Evolutionary conservation across 2,797 vertebrate genomes (phyloP).

Genomic region (Anguilla megastoma): DNA sequence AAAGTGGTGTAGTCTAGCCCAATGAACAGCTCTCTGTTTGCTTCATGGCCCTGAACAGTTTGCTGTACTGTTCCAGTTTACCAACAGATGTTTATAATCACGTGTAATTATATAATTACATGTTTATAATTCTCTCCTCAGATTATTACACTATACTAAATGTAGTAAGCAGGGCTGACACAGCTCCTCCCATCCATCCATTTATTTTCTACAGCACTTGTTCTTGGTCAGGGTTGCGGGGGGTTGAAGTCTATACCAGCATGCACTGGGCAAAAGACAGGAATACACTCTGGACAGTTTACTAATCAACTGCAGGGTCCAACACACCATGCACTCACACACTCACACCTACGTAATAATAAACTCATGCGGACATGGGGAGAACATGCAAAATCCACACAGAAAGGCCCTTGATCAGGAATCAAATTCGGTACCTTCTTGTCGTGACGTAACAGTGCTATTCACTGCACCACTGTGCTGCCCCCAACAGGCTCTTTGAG

Average conservation of each 20-base stretch:
- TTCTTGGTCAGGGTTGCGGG: not conserved
- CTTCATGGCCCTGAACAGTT: not conserved
- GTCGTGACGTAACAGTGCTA: no score
- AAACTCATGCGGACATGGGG: not conserved
- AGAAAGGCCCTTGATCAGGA: not conserved
- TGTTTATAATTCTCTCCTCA: not conserved
- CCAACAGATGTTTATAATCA: not conserved
- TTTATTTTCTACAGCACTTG: no score
- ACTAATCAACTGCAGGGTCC: not conserved
- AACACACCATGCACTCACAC: not conserved
- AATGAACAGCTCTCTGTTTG: not conserved
- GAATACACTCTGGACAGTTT: not conserved
- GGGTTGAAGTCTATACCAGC: not conserved
- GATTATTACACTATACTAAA: not conserved
- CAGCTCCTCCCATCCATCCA: no score
- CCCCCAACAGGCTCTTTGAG: not conserved
- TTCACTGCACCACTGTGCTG: no score
- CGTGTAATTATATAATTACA: not conserved
- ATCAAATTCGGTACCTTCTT: no score
- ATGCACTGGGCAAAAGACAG: not conserved
- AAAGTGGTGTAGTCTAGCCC: not conserved
- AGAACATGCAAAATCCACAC: not conserved
- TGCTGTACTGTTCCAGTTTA: not conserved
- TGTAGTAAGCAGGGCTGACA: not conserved
- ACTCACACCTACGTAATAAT: not conserved